Evolutionary conservation across 2,888 invertebrate genomes (phyloP).

Genomic region (Zaprionus lineosus): DNA sequence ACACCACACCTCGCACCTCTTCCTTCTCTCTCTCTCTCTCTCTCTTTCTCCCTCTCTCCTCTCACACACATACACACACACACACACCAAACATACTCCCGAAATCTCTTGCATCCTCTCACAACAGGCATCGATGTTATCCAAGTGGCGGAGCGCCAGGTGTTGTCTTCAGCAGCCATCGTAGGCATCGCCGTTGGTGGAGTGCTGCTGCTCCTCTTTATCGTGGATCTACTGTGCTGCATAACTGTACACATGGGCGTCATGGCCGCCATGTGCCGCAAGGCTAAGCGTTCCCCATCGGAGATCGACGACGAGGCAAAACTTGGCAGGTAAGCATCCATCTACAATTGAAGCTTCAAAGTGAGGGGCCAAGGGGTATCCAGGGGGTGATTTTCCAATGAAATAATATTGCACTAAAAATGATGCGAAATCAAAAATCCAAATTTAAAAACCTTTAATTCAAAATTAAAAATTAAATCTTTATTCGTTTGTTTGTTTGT

Average conservation of each 20-base stretch:
- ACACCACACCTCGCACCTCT: slow-evolving; percentile 8
- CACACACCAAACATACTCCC: slow-evolving; percentile 1
- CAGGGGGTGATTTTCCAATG: slow-evolving; percentile 11
- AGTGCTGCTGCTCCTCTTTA: slow-evolving; percentile 89
- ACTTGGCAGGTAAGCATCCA: slow-evolving; percentile 89
- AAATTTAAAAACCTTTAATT: slow-evolving; percentile 2
- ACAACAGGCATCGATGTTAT: slow-evolving; percentile 81
- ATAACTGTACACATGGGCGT: slow-evolving; percentile 87
- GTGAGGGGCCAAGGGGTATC: too few relatives aligned
- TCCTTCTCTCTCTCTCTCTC: slow-evolving; percentile 7
- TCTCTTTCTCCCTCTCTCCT: neutral
- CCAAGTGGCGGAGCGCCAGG: slow-evolving; percentile 79
- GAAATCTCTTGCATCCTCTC: neutral
- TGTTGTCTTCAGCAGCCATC: slow-evolving; percentile 86
- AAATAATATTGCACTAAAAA: slow-evolving; percentile 81
- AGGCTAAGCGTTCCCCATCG: slow-evolving; percentile 82
- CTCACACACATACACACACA: neutral
- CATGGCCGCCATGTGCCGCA: slow-evolving; percentile 87
- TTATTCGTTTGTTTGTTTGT: slow-evolving; percentile 41
- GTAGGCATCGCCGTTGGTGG: slow-evolving; percentile 93
- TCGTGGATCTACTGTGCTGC: slow-evolving; percentile 93
- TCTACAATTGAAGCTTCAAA: too few relatives aligned
- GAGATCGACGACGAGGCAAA: slow-evolving; percentile 91
- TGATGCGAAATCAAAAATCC: slow-evolving; percentile 13
- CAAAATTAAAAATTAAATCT: slow-evolving; percentile 17